A percentile compares a stretch with the other conserved stretches of the same genome.
These are phyloP conservation scores for Telmatherina bonti DNA, from an alignment of 2,797 vertebrate genomes.

Conservation along the genomic window DNA sequence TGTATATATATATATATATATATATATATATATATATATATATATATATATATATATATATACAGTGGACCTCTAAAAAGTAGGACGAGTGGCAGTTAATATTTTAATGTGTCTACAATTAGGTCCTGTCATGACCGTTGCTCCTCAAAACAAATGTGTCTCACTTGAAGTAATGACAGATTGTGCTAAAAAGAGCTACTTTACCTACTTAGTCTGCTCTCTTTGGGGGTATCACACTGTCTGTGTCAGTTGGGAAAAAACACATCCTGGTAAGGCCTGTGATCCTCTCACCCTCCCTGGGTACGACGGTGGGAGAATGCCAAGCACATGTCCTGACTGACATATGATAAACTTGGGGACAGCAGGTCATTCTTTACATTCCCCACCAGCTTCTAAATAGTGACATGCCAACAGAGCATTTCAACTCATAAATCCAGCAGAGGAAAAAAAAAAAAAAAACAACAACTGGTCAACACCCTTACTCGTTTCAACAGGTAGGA, in stretches of 20 bases:
- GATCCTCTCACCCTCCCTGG: conserved; percentile 20
- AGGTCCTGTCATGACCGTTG: conserved; percentile 54
- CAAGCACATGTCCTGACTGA: conserved; percentile 51
- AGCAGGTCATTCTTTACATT: conserved; percentile 52
- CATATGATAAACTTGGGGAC: conserved; percentile 65
- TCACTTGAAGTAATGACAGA: conserved; percentile 73
- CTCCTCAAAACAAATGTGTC: conserved; percentile 56
- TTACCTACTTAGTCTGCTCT: conserved; percentile 59
- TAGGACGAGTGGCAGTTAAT: conserved; percentile 3
- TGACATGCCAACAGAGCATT: conserved; percentile 33
- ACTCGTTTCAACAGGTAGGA: conserved; percentile 52
- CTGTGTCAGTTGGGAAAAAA: conserved; percentile 39
- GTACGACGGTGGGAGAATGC: conserved; percentile 51
- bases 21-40: too few species aligned
- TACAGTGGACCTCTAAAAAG: conserved; percentile 9
- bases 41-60: too few species aligned
- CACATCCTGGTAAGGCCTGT: conserved; percentile 37
- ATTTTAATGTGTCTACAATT: conserved; percentile 49
- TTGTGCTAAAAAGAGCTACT: conserved; percentile 73
- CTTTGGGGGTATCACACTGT: conserved; percentile 66
- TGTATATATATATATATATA: too few species aligned
- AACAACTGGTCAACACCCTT: conserved; percentile 21
- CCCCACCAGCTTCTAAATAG: conserved; percentile 32
- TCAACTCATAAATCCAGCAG: conserved; percentile 35
- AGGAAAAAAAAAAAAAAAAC: not conserved